Conservation (phyloP, 2,888 invertebrate species). For the Aleiodes alternator region DNA sequence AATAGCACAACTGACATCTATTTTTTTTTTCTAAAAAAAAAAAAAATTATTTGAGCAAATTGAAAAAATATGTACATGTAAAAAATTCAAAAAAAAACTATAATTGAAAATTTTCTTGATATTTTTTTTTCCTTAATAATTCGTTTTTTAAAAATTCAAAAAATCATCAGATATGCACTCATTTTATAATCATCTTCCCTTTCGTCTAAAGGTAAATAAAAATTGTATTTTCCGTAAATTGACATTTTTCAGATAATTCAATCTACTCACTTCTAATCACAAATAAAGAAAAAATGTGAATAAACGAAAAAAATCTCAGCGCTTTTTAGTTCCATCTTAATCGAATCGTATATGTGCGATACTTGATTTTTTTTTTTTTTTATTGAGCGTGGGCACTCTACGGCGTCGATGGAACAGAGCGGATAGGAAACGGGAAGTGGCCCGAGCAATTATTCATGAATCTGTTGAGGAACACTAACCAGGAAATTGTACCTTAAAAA, state of each 20-base stretch:
- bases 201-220: background rate
- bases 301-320: constrained; percentile 16
- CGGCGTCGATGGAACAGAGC: constrained; percentile 51
- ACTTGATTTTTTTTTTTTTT: constrained; percentile 46
- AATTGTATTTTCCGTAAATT: too few species aligned
- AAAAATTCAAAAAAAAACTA: too few species aligned
- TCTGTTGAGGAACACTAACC: constrained; percentile 46
- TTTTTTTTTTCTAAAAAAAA: too few species aligned
- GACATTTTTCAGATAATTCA: too few species aligned
- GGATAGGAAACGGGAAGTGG: constrained; percentile 58
- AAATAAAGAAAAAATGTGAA: background rate
- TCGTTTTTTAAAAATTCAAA: too few species aligned
- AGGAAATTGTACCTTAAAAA: constrained; percentile 24
- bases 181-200: background rate
- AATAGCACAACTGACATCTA: too few species aligned
- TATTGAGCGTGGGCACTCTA: constrained; percentile 59
- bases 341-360: constrained; percentile 57
- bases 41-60: too few species aligned
- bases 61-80: too few species aligned
- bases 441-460: constrained; percentile 60
- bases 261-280: too few species aligned
- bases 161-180: too few species aligned
- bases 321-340: constrained; percentile 42
- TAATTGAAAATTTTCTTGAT: too few species aligned
- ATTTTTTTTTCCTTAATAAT: too few species aligned